phyloP scores from a whole-genome alignment of 1,140 invertebrate genomes.

The Druon quercuslanigerum region DNA sequence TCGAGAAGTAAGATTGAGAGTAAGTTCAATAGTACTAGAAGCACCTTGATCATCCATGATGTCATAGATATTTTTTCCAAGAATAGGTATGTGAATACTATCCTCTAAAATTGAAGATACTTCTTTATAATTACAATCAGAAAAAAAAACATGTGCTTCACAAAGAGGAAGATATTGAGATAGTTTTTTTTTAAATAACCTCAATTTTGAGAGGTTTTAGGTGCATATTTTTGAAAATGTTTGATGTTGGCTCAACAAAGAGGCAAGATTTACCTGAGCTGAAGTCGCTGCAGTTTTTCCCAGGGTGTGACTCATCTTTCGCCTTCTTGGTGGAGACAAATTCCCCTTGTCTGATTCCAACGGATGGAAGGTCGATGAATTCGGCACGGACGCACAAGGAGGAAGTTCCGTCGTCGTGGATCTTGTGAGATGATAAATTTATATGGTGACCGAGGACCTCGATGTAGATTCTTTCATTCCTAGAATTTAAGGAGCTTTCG shows the following conservation, averaged over 20 bases:
- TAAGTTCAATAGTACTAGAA: background rate
- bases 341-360: constrained; percentile 47
- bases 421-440: constrained; percentile 39
- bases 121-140: no score
- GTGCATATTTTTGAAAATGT: background rate
- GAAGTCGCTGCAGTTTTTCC: background rate
- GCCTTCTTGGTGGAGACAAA: background rate
- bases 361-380: constrained; percentile 52
- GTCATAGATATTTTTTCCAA: constrained; percentile 44
- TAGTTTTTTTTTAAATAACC: constrained; percentile 37
- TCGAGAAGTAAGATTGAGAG: background rate
- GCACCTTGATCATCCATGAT: constrained; percentile 42
- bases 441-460: constrained; percentile 53
- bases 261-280: constrained; percentile 52
- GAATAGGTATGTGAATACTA: constrained; percentile 20
- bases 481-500: background rate
- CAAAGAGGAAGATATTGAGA: no score
- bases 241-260: constrained; percentile 25
- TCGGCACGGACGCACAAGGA: constrained; percentile 46
- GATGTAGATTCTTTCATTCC: constrained; percentile 52
- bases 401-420: constrained; percentile 20
- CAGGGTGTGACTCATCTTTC: background rate
- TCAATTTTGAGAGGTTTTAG: background rate
- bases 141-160: no score
- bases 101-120: no score